Evolutionary conservation across 2,797 vertebrate species (phyloP), one percentile per base, ranked within the genome.

Genomic region (Astyanax mexicanus): DNA sequence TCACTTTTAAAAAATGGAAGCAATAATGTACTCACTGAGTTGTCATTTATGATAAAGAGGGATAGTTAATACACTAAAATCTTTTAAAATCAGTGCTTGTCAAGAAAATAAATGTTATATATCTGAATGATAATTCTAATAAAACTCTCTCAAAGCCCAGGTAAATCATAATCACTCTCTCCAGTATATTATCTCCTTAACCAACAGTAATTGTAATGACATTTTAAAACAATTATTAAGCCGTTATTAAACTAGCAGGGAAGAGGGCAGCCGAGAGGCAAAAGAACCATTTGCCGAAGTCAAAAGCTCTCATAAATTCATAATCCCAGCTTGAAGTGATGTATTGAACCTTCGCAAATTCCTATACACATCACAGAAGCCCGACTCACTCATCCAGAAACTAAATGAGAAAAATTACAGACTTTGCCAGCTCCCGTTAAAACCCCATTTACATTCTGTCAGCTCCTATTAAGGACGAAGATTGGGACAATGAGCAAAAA

Each of bases 401-500:
- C 89, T 94, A 93, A 94, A 94, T 94, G 92, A 94, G 93, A 94
- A 93, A 94, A 95, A 93, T 91, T 90, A 92, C 92, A 89, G 85
- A 91, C 93, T 93, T 90, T 91, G 90, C 91, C 86, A 91, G 89
- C 92, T 94, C 90, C 90, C 93, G 27, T 94, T 91, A 93, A 93
- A 93, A 94, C 83, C 88, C 90, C 89, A 95, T 96, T 95, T 95
- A 93, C 93, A 95, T 94, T 90, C 92, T 95, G 94, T 95, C 95
- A 93, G 91, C 89, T 95, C 84, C 88, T 86, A 95, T 96, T 95
- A 95, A 74, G 84, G 85, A 89, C 83, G 80, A 87, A 80, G 87
- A 86, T 81, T 69, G 83, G 21, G 1, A 91, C 89, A 89, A 88
- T 84, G 79, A 88, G 89, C 82, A 83, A 83, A 88, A 88, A 89